Evolutionary conservation across 37 sponge, comb jelly and placozoan genomes (phyloP), one percentile per base, ranked within the genome.

Genomic region (Tethya wilhelma): DNA sequence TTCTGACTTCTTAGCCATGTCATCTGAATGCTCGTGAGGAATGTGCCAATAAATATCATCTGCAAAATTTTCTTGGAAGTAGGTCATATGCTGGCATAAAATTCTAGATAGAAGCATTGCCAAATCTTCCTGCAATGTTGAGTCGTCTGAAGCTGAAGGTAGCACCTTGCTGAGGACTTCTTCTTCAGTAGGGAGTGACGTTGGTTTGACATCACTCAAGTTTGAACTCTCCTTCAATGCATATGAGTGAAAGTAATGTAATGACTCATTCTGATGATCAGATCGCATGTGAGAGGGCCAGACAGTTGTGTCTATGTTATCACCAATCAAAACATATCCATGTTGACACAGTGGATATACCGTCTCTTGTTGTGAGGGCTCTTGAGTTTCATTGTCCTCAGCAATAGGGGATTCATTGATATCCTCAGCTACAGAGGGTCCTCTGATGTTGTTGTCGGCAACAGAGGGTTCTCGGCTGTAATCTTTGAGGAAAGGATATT

Each of bases 41-140:
- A 73, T 73, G 56, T 73, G 74, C 74, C 56, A 46, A 4, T 43
- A 20, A 12, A 73, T 32, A 23, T 45, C 29, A 44, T 22, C 74
- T 9, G 42, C 56, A 45, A 73, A 73, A 7, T 26, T 20, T 17
- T 26, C 25, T 9, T 43, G 4, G 53, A 73, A 73, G 44, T 45
- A 73, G 14, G 17, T 45, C 74, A 73, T 30, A 22, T 73, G 8
- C 31, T 44, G 5, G 33, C 22, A 17, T 28, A 73, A 29, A 9
- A 73, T 28, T 11, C 74, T 49, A 8, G 74, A 49, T 23, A 73
- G 17, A 7, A 73, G 14, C 6, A 49, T 32, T 9, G 8, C 19
- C 6, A 73, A 14, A n/a, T 73, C 44, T n/a, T 22, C 26, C 31
- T 29, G 56, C 8, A 73, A 20, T 23, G 56, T 32, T 23, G 20